Evolutionary conservation across 2,797 vertebrate genomes (phyloP), one percentile per base, ranked within the genome.

Genomic region (Anguilla obscura): DNA sequence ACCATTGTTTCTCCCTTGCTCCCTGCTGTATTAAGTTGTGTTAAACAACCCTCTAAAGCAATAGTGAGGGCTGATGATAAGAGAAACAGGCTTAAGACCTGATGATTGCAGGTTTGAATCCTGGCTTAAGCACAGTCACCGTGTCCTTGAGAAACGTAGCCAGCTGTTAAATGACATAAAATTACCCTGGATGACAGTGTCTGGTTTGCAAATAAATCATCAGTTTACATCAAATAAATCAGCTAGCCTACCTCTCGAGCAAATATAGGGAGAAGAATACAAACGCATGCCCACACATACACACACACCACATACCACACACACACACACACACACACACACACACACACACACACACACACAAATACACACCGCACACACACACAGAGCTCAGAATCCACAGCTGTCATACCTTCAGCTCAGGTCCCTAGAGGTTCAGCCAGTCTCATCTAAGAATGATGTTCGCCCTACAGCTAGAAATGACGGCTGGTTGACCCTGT

Each of bases 391-490:
- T 30, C 7, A 79, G 4, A n/a, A 54, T 58, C 21, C 9, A 33
- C 52, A 56, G 84, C 27, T 85, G 27, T 76, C 84, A 60, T 24
- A 36, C 54, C 30, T 24, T 85, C n/a, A 60, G 30, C 27, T 7
- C 27, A 18, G 27, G 71, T 36, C 69, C 71, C 33, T 36, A 18
- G 9, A 82, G 50, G 50, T 56, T 85, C 86, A 33, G 10, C 33
- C 21, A 8, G 86, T 66, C 84, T 89, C 85, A 71, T 84, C 58
- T 76, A 83, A 69, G 87, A 87, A 87, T 58, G 82, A 54, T 63
- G n/a, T 45, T 79, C 45, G n/a, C 40, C 54, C 45, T 33, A 40
- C 52, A 40, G 24, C 54, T 52, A 50, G 80, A 83, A 85, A 36
- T 45, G 87, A 89, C 85, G 50, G 40, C 60, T 48, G 54, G 80